A percentile compares a stretch with the other conserved stretches of the same genome.
phyloP scores from a whole-genome alignment of 2,113 vertebrate species.

The Lampris megalopsis region DNA sequence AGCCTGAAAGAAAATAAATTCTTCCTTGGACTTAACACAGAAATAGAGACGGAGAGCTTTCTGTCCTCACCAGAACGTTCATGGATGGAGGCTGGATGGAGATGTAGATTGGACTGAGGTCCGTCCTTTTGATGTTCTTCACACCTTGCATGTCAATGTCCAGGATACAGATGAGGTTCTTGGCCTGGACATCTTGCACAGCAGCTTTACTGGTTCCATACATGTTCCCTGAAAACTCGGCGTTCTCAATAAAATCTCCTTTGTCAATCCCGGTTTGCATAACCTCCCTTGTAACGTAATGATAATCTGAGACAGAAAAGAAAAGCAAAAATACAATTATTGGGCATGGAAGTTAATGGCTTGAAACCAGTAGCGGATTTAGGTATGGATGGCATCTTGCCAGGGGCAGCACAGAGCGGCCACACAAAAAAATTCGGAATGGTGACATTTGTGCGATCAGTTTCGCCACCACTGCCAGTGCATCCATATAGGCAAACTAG shows the following conservation, averaged over 20 bases:
- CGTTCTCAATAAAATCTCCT: conserved; percentile 91
- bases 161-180: conserved; percentile 95
- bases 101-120: conserved; percentile 92
- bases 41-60: not conserved
- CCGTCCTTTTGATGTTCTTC: conserved; percentile 91
- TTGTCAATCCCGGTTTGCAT: conserved; percentile 88
- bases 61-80: conserved; percentile 85
- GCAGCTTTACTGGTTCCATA: conserved; percentile 97
- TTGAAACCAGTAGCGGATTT: not conserved
- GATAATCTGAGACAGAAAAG: conserved; percentile 86
- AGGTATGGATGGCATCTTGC: no score
- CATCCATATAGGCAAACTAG: no score
- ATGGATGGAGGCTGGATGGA: conserved; percentile 92
- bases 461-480: no score
- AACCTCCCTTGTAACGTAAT: conserved; percentile 90
- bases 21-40: not conserved
- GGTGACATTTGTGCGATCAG: no score
- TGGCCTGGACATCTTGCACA: conserved; percentile 89
- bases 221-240: conserved; percentile 94
- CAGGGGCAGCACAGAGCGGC: no score
- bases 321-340: not conserved
- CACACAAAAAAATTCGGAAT: no score
- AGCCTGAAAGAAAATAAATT: not conserved
- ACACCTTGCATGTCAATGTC: conserved; percentile 98
- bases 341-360: not conserved